phyloP scores from a whole-genome alignment of 1,140 invertebrate species.

The Maniola jurtina region DNA sequence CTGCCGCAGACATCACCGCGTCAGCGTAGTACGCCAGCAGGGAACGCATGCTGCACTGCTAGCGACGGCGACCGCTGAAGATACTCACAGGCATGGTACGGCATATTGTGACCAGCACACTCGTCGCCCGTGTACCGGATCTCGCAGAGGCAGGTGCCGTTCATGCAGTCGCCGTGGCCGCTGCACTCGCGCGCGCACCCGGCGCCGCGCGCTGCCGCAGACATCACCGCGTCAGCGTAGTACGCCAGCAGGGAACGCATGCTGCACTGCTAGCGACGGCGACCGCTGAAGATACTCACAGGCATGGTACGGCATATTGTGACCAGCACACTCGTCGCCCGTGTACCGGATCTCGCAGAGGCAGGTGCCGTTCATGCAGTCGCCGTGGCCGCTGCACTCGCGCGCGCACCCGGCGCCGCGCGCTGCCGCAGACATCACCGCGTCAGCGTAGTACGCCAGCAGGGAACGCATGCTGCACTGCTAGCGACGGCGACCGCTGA shows the following conservation, averaged over 20 bases:
- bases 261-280: slow-evolving; percentile 49
- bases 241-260: slow-evolving; percentile 72
- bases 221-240: slow-evolving; percentile 69
- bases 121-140: slow-evolving; percentile 84
- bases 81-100: slow-evolving; percentile 80
- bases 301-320: slow-evolving; percentile 82
- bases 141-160: slow-evolving; percentile 94
- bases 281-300: slow-evolving; percentile 73
- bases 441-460: slow-evolving; percentile 68
- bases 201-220: slow-evolving; percentile 56
- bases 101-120: slow-evolving; percentile 81
- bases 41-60: slow-evolving; percentile 65
- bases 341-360: slow-evolving; percentile 90
- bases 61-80: too few species aligned
- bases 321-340: slow-evolving; percentile 81
- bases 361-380: slow-evolving; percentile 94
- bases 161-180: slow-evolving; percentile 93
- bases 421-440: slow-evolving; percentile 61
- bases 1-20: slow-evolving; percentile 62
- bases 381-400: slow-evolving; percentile 93
- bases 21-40: slow-evolving; percentile 70
- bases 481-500: too few species aligned
- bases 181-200: slow-evolving; percentile 85
- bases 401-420: slow-evolving; percentile 72
- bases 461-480: slow-evolving; percentile 68